Percentiles rank a stretch among this genome's conserved stretches.
Evolutionary conservation across 2,113 vertebrate genomes (phyloP).

Genomic region (Lucifuga dentata): DNA sequence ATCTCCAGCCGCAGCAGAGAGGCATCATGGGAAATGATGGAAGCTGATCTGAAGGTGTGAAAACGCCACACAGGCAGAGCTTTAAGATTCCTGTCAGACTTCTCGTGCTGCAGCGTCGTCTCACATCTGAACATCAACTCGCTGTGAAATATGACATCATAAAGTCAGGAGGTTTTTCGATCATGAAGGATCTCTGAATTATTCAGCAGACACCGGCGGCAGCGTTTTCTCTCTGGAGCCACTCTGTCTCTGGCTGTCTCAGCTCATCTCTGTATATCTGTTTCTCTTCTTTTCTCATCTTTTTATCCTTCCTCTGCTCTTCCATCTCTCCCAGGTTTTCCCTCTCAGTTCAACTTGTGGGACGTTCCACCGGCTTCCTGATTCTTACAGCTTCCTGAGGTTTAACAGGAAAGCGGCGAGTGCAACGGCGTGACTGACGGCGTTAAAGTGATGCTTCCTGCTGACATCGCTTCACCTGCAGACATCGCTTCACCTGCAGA

Average conservation of each 20-base stretch:
- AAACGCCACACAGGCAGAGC: constrained; percentile 30
- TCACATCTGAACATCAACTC: constrained; percentile 42
- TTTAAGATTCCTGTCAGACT: constrained; percentile 18
- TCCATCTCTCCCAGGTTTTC: too few relatives aligned
- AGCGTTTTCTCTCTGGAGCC: constrained; percentile 30
- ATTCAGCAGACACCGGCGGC: constrained; percentile 54
- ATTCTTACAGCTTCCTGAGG: too few relatives aligned
- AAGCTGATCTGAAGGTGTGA: constrained; percentile 35
- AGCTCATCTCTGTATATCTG: constrained; percentile 10
- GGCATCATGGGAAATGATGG: constrained; percentile 44
- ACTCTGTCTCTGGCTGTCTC: constrained; percentile 13
- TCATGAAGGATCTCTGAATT: constrained; percentile 67
- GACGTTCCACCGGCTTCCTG: too few relatives aligned
- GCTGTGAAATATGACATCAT: constrained; percentile 68
- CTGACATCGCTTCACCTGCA: too few relatives aligned
- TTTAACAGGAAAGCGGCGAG: too few relatives aligned
- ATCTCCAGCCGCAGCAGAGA: constrained; percentile 38
- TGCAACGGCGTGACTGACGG: constrained; percentile 43
- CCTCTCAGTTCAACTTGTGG: too few relatives aligned
- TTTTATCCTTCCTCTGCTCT: neutral
- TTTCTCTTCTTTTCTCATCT: constrained; percentile 7
- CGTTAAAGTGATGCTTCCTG: constrained; percentile 57
- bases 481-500: too few relatives aligned
- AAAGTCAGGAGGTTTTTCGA: constrained; percentile 64
- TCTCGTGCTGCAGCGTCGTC: constrained; percentile 5